These are phyloP conservation scores for Psittacus erithacus DNA, from an alignment of 2,113 vertebrate genomes.

Conservation along the genomic window DNA sequence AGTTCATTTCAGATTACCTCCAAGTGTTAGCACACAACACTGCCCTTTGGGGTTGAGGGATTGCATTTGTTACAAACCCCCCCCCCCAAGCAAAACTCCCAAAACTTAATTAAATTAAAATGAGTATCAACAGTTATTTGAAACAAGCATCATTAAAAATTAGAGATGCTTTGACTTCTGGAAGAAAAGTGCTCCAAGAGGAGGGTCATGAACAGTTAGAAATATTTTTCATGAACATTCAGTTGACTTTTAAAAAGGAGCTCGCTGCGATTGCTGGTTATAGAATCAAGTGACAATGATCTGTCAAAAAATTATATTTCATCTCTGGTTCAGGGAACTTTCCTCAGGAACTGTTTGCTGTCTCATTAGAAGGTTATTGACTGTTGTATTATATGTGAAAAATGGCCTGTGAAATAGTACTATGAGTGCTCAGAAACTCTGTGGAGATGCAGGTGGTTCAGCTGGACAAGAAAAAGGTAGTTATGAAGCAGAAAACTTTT, in stretches of 20 bases:
- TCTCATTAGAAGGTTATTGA: not conserved
- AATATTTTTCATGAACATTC: not conserved
- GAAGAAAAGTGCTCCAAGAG: not conserved
- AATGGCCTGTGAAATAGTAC: not conserved
- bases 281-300: not conserved
- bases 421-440: not conserved
- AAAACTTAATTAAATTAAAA: not conserved
- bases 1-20: not conserved
- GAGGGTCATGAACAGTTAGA: not conserved
- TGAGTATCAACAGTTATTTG: not conserved
- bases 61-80: not conserved
- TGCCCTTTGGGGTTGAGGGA: not conserved
- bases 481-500: not conserved
- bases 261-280: not conserved
- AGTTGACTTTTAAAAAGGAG: not conserved
- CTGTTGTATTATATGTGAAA: not conserved
- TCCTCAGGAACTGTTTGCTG: not conserved
- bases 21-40: not conserved
- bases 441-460: not conserved
- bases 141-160: not conserved
- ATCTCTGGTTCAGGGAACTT: not conserved
- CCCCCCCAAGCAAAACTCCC: accelerated
- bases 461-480: not conserved
- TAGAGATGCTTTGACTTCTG: not conserved
- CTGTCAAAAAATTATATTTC: not conserved